Evolutionary conservation across 1,140 invertebrate species (phyloP).

Genomic region (Subanguina moxae): DNA sequence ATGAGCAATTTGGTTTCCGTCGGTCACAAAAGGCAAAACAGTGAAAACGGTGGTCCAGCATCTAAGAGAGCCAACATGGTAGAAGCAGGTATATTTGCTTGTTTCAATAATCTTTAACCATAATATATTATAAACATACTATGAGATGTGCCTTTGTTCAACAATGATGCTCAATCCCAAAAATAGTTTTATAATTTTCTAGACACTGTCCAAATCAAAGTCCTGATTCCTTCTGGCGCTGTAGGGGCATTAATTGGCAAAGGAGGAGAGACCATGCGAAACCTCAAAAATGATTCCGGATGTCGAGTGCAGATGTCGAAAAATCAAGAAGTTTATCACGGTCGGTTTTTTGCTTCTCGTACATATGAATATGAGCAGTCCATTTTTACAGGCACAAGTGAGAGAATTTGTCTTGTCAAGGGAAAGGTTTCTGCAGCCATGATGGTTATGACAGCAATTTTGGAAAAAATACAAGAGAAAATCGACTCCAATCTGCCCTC

Average conservation of each 20-base stretch:
- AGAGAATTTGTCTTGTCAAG: slow-evolving; percentile 91
- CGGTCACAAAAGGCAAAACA: slow-evolving; percentile 49
- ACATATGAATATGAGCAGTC: too few species aligned
- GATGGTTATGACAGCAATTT: slow-evolving; percentile 87
- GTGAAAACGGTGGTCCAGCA: slow-evolving; percentile 50
- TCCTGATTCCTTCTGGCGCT: slow-evolving; percentile 53
- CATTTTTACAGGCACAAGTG: slow-evolving; percentile 92
- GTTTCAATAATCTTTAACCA: background rate
- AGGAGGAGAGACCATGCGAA: slow-evolving; percentile 56
- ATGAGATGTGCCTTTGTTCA: too few species aligned
- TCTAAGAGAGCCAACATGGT: slow-evolving; percentile 51
- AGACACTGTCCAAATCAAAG: slow-evolving; percentile 56
- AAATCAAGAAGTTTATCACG: slow-evolving; percentile 56
- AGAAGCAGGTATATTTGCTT: slow-evolving; percentile 30
- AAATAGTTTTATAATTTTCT: background rate
- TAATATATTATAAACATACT: too few species aligned
- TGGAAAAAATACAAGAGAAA: slow-evolving; percentile 95
- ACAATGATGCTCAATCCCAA: too few species aligned
- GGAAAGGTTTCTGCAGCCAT: slow-evolving; percentile 87
- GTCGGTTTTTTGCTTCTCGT: slow-evolving; percentile 27
- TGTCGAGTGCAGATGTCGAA: slow-evolving; percentile 59
- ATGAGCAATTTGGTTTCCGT: slow-evolving; percentile 14
- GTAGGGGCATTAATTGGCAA: slow-evolving; percentile 58
- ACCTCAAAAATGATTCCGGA: slow-evolving; percentile 51
- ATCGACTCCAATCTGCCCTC: slow-evolving; percentile 74